These are phyloP conservation scores for Dendrophyllia cribrosa DNA, from an alignment of 64 coral and sea anemone species.

Conservation along the genomic window DNA sequence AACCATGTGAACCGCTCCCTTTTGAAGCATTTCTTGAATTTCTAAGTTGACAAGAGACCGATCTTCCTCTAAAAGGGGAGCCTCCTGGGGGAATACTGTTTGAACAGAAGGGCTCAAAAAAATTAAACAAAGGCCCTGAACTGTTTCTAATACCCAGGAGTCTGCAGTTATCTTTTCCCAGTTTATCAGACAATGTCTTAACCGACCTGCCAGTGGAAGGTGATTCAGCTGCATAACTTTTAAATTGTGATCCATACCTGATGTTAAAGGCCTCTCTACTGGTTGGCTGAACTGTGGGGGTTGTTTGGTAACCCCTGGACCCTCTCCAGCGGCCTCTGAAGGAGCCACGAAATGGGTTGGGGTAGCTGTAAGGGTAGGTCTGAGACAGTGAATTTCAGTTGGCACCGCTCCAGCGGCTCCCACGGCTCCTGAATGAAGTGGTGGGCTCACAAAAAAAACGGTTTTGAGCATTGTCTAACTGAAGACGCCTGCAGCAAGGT, in stretches of 20 bases:
- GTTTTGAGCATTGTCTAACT: slow-evolving; percentile 7
- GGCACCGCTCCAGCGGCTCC: slow-evolving; percentile 15
- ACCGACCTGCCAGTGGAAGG: too few relatives aligned
- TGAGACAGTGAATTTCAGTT: background rate
- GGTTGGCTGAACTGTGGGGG: too few relatives aligned
- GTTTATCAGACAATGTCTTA: slow-evolving; percentile 1
- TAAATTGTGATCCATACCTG: too few relatives aligned
- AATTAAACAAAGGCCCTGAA: slow-evolving; percentile 33
- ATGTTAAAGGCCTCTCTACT: too few relatives aligned
- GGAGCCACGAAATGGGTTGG: too few relatives aligned
- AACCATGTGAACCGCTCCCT: background rate
- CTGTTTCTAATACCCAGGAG: slow-evolving; percentile 42
- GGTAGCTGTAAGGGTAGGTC: too few relatives aligned
- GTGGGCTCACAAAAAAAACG: slow-evolving; percentile 16
- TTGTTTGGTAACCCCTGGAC: too few relatives aligned
- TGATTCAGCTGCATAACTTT: too few relatives aligned
- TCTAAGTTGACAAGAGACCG: background rate
- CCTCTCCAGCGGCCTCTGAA: too few relatives aligned
- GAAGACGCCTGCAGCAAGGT: slow-evolving; percentile 27
- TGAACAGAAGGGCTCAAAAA: slow-evolving; percentile 20
- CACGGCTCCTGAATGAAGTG: slow-evolving; percentile 12
- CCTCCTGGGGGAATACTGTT: background rate
- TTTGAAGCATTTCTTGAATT: slow-evolving; percentile 46
- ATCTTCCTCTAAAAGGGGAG: slow-evolving; percentile 14
- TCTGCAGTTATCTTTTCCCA: slow-evolving; percentile 37